Evolutionary conservation across 2,113 vertebrate species (phyloP).

Genomic region (Rynchops niger): DNA sequence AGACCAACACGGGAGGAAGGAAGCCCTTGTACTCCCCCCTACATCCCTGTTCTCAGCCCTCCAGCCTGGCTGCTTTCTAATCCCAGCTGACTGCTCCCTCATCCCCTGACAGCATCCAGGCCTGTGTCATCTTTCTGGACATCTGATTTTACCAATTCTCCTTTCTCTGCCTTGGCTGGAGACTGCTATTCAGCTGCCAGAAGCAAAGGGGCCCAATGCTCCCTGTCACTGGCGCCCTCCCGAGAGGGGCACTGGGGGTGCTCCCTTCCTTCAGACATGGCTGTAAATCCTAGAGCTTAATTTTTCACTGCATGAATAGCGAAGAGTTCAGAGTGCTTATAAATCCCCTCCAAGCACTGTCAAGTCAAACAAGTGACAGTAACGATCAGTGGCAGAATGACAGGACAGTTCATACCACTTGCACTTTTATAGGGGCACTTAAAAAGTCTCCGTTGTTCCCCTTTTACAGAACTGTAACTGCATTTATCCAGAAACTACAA

Average conservation of each 20-base stretch:
- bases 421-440: neutral
- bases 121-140: neutral
- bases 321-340: neutral
- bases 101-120: neutral
- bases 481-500: neutral
- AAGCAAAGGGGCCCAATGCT: neutral
- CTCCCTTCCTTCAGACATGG: neutral
- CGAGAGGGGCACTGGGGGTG: neutral
- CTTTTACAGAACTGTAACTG: neutral
- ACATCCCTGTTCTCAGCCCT: neutral
- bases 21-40: neutral
- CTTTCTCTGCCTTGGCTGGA: slow-evolving; percentile 16
- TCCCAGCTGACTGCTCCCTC: neutral
- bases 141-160: neutral
- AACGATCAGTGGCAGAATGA: slow-evolving; percentile 28
- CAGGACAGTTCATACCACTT: slow-evolving; percentile 19
- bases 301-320: neutral
- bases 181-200: slow-evolving; percentile 27
- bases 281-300: neutral
- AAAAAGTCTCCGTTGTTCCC: neutral
- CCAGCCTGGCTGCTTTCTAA: neutral
- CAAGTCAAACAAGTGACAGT: slow-evolving; percentile 13
- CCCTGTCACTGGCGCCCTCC: neutral
- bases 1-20: neutral
- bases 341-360: neutral